phyloP scores from a whole-genome alignment of 2,888 invertebrate species.

The Cheilosia scutellata region DNA sequence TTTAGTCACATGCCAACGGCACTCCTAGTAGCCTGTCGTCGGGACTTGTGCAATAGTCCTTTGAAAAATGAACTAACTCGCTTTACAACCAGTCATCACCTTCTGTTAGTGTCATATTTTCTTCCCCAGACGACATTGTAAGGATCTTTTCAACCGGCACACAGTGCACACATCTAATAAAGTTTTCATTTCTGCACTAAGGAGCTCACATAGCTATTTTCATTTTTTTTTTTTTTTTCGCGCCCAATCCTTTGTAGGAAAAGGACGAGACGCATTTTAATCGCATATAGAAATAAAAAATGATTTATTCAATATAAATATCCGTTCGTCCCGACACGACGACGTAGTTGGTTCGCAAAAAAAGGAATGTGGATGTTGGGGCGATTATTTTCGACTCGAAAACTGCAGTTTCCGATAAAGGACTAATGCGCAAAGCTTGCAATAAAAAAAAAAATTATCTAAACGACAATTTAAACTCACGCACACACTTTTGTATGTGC shows the following conservation, averaged over 20 bases:
- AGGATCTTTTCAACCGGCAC: slow-evolving; percentile 26
- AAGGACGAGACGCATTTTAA: slow-evolving; percentile 53
- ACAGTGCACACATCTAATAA: slow-evolving; percentile 43
- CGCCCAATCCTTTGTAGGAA: slow-evolving; percentile 20
- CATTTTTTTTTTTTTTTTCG: not conserved
- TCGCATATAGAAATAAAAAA: slow-evolving; percentile 64
- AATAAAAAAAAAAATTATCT: slow-evolving; percentile 45
- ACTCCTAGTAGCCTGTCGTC: slow-evolving; percentile 52
- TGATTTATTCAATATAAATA: slow-evolving; percentile 73
- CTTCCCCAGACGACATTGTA: slow-evolving; percentile 43
- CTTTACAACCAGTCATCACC: slow-evolving; percentile 47
- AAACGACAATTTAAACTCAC: slow-evolving; percentile 53
- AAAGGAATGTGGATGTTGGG: not conserved
- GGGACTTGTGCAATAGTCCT: slow-evolving; percentile 44
- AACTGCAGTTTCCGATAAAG: slow-evolving; percentile 51
- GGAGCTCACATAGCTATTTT: slow-evolving; percentile 27
- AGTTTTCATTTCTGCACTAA: slow-evolving; percentile 22
- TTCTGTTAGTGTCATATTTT: slow-evolving; percentile 59
- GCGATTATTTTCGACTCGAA: slow-evolving; percentile 21
- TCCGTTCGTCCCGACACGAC: slow-evolving; percentile 6
- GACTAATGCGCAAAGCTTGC: slow-evolving; percentile 41
- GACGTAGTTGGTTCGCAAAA: not conserved
- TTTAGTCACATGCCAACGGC: slow-evolving; percentile 70
- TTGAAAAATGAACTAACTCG: slow-evolving; percentile 14
- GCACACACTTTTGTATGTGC: slow-evolving; percentile 17